Evolutionary conservation across 2,888 invertebrate species (phyloP), one percentile per base, ranked within the genome.

Genomic region (Chironomus riparius): DNA sequence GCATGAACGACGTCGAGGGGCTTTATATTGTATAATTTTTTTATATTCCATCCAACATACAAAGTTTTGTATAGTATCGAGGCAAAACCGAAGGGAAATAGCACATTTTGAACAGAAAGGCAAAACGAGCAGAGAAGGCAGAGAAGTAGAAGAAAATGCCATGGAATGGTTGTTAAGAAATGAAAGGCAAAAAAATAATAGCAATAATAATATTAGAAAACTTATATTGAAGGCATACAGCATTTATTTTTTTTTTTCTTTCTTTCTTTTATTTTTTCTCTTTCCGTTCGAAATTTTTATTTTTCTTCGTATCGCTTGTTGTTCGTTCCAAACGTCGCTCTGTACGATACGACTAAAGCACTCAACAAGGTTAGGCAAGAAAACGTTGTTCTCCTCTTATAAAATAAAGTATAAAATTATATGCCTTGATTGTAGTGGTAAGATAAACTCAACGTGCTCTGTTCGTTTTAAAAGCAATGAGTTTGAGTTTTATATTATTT

Each of bases 1-100:
- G 74, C 47, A 74, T 74, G 74, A 74, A 74, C 74, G 74, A 74
- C 74, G 74, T 74, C 74, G 74, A 74, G 74, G 74, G 74, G 74
- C 74, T 74, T 74, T 74, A 68, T 74, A 74, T 74, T 74, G 65
- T 74, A 38, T 74, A 38, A 68, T 74, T 74, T 68, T 68, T 74
- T 74, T 48, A 65, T 74, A 68, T 24, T 65, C 74, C 50, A 68
- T 68, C 62, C 47, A 47, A 65, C 68, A 68, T 74, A 74, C 74
- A 74, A 74, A 74, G 74, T 74, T 74, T 74, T 68, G 68, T 68
- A 47, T 74, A 47, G 68, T 74, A 68, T 65, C 73, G 13, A 38
- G 12, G 13, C 24, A 72, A 61, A 74, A 68, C 68, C 28, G 48
- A 74, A 74, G 74, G 74, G 74, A 74, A 74, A 74, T 74, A 47